Conservation (phyloP, 2,113 vertebrate genomes). For the Melozone crissalis region DNA sequence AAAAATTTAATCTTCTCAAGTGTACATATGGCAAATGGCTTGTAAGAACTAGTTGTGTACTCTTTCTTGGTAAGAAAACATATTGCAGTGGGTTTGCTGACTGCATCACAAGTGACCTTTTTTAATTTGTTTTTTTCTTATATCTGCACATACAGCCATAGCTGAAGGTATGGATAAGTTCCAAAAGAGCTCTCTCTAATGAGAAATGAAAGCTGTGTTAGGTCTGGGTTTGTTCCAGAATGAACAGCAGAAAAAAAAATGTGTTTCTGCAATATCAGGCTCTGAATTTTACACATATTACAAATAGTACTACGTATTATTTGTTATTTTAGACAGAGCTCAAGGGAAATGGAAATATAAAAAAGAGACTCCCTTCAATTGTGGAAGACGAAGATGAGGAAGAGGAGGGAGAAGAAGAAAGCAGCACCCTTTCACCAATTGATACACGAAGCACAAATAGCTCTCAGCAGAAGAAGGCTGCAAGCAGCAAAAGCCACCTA, state of each 20-base stretch:
- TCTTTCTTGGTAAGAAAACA: background rate
- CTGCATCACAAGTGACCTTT: background rate
- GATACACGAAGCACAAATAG: slow-evolving; percentile 70
- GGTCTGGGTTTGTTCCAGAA: background rate
- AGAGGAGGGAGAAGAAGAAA: slow-evolving; percentile 74
- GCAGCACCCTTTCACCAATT: slow-evolving; percentile 71
- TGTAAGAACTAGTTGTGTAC: background rate
- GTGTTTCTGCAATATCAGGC: background rate
- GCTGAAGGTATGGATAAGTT: background rate
- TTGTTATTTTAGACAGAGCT: slow-evolving; percentile 74
- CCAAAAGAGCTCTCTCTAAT: background rate
- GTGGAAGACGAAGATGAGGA: slow-evolving; percentile 82
- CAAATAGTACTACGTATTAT: background rate
- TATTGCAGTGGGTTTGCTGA: background rate
- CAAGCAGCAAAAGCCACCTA: slow-evolving; percentile 72
- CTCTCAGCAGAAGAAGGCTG: slow-evolving; percentile 67
- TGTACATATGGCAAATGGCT: background rate
- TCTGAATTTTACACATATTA: background rate
- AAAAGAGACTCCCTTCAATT: slow-evolving; percentile 78
- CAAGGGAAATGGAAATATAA: slow-evolving; percentile 83
- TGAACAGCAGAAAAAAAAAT: background rate
- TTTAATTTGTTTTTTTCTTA: background rate
- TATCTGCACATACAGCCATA: background rate
- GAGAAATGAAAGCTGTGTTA: background rate
- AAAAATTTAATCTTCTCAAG: background rate